A percentile compares a stretch with the other conserved stretches of the same genome.
phyloP scores from a whole-genome alignment of 2,113 vertebrate genomes.

The Pteruthius melanotis region DNA sequence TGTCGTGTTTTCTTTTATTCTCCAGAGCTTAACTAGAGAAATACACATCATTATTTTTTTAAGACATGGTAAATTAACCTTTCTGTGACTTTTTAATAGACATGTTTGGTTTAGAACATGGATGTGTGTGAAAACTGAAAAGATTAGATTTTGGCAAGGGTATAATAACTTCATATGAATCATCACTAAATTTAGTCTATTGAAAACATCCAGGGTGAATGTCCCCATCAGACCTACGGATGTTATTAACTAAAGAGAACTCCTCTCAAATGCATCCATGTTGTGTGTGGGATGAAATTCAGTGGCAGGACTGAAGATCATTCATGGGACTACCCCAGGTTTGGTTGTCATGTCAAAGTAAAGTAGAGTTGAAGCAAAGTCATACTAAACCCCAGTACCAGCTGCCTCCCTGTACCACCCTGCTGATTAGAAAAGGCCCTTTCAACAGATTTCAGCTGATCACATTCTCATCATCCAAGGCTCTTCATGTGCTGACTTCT shows the following conservation, averaged over 20 bases:
- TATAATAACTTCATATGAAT: neutral
- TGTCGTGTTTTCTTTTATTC: neutral
- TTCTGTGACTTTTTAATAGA: neutral
- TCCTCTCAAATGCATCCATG: neutral
- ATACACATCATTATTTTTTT: neutral
- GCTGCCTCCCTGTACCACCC: neutral
- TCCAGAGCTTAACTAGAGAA: neutral
- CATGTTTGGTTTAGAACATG: neutral
- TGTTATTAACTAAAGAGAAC: neutral
- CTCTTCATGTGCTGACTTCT: neutral
- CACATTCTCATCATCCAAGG: neutral
- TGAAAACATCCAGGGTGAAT: neutral
- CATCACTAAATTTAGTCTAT: neutral
- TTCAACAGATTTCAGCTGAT: neutral
- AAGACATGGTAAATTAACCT: neutral
- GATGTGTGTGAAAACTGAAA: neutral
- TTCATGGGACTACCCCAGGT: neutral
- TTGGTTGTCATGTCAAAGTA: neutral
- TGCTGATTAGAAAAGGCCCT: neutral
- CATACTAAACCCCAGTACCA: neutral
- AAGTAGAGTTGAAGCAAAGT: neutral
- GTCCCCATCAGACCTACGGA: neutral
- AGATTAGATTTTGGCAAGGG: neutral
- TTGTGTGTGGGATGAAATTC: neutral
- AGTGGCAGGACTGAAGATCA: neutral